phyloP scores from a whole-genome alignment of 1,140 invertebrate species.

The Eupeodes corollae region DNA sequence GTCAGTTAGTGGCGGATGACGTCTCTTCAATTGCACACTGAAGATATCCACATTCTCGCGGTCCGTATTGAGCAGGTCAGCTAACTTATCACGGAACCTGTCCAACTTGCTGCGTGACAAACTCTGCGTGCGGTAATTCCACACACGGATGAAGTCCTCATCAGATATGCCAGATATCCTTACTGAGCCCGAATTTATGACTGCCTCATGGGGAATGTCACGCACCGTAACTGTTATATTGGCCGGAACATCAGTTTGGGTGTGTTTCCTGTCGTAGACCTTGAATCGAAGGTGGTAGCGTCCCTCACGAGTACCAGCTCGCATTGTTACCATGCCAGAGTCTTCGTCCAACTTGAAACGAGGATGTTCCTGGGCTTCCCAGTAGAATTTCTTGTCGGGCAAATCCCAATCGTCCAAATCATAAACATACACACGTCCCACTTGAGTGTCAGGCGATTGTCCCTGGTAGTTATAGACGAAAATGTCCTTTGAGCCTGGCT shows the following conservation, averaged over 20 bases:
- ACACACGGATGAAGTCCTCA: conserved; percentile 90
- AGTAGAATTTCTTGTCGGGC: conserved; percentile 93
- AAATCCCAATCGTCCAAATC: conserved; percentile 97
- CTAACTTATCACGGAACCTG: conserved; percentile 75
- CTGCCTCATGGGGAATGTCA: conserved; percentile 89
- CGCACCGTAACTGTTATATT: conserved; percentile 88
- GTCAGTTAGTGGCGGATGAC: conserved; percentile 82
- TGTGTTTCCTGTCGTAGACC: conserved; percentile 88
- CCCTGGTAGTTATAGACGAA: conserved; percentile 95
- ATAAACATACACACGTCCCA: conserved; percentile 90
- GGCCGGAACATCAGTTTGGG: conserved; percentile 79
- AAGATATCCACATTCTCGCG: conserved; percentile 90
- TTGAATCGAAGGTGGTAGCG: conserved; percentile 78
- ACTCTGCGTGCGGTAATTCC: conserved; percentile 79
- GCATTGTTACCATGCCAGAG: conserved; percentile 91
- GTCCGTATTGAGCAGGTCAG: conserved; percentile 70
- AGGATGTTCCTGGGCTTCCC: conserved; percentile 70
- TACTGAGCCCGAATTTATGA: conserved; percentile 89
- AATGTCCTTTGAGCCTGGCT: conserved; percentile 90
- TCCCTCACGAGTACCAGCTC: conserved; percentile 77
- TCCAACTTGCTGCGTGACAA: conserved; percentile 78
- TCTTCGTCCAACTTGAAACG: conserved; percentile 81
- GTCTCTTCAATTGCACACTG: conserved; percentile 77
- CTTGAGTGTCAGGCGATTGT: conserved; percentile 80
- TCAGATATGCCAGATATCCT: conserved; percentile 88